Evolutionary conservation across 2,797 vertebrate species (phyloP), one percentile per base, ranked within the genome.

Genomic region (Zalophus californianus): DNA sequence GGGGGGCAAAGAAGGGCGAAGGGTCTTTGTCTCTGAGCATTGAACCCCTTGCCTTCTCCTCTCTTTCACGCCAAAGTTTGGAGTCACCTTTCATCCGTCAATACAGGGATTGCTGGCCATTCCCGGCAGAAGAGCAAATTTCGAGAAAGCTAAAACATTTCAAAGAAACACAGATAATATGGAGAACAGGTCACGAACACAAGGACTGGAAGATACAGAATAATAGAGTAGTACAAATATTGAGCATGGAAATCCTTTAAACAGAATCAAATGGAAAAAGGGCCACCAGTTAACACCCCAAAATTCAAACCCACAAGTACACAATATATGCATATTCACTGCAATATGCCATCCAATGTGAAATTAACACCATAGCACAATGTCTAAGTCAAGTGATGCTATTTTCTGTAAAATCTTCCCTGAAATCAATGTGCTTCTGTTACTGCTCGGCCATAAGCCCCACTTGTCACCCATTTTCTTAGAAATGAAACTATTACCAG

Each of bases 401-500:
- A 84, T 44, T 85, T 89, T 90, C 0, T 1, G 44, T 50, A 96
- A 97, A 80, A 25, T 50, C 11, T 84, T 64, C 56, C 64, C 91
- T 73, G 64, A 96, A 96, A 93, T 38, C 85, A 98, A 48, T 80
- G 20, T 66, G 86, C 83, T 95, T 95, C 78, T 93, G 29, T 93
- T 52, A 72, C 20, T 95, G 68, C 27, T 77, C 11, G 58, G 27
- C 44, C 15, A 35, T 68, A 41, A 87, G 79, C 21, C 41, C 62
- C 0, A 73, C 25, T 94, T 83, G 32, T 86, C 86, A 97, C 52
- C 16, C 48, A 83, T 90, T 87, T 80, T 78, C 80, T 95, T 97
- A 80, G 44, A 90, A 98, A 97, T 91, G 90, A 97, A 98, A 32
- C 20, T 62, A 78, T 91, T 97, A 91, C 52, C 14, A 96, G 85